These are phyloP conservation scores for Metopolophium dirhodum DNA, from an alignment of 1,140 invertebrate genomes.

Conservation along the genomic window DNA sequence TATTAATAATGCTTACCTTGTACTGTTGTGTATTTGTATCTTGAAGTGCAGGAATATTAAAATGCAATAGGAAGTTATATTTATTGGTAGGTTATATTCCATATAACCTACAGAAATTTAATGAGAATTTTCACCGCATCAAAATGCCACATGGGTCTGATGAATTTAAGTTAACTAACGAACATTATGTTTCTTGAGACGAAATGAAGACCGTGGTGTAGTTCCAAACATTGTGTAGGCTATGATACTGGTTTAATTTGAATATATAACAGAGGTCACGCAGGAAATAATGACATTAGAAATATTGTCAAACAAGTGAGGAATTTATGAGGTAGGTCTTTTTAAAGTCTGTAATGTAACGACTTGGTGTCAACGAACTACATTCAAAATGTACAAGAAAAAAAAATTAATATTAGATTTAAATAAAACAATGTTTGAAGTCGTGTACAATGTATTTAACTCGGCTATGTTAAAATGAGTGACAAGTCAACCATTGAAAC, in stretches of 20 bases:
- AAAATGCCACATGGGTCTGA: no score
- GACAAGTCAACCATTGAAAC: background rate
- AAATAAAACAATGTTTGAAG: background rate
- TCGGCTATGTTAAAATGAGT: background rate
- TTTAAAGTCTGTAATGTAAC: background rate
- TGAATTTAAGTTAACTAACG: background rate
- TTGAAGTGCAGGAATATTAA: background rate
- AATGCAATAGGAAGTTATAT: background rate
- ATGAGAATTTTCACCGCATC: background rate
- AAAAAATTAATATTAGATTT: background rate
- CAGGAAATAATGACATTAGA: conserved; percentile 40
- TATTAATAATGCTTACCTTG: background rate
- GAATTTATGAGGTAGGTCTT: background rate
- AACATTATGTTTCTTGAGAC: background rate
- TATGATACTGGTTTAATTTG: conserved; percentile 16
- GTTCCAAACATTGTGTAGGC: background rate
- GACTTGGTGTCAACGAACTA: background rate
- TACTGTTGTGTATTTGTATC: background rate
- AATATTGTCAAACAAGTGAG: background rate
- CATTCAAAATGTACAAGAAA: background rate
- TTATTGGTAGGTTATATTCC: background rate
- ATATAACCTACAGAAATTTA: background rate
- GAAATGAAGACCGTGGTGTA: background rate
- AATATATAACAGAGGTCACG: conserved; percentile 3
- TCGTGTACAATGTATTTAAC: background rate